Base-by-base conservation (phyloP, 2,113 vertebrate species). In the Ameiurus melas region DNA sequence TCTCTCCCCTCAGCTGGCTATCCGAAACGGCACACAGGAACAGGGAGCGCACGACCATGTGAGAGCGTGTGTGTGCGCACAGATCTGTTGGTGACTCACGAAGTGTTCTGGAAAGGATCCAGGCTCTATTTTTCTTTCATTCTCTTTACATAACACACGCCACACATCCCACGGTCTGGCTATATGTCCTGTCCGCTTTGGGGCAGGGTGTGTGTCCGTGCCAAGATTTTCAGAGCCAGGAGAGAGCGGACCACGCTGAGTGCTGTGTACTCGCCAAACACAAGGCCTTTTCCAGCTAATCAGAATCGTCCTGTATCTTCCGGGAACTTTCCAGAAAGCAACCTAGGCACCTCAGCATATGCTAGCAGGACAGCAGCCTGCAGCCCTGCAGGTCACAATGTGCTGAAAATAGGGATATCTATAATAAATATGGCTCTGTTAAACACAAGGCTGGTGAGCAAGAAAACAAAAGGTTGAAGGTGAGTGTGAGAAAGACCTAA, bases 41-140 rank as follows among this genome's bases (percentile, higher is more conserved):
- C 92, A 91, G 92, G 93, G 90, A 92, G 92, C 92, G 91, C 93
- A 92, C 92, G 89, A 90, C 58, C 62, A 8, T 20, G 55, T 84
- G 73, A 64, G 39, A 91, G 91, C 62, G 73, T 68, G 51, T 71
- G 73, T 77, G 75, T 87, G 71, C 90, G 90, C 88, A 91, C 91
- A 90, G 55, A 73, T 39, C 90, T 90, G 88, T 91, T 83, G 91
- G 93, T 95, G 94, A 95, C 93, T 95, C 94, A 94, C 88, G 89
- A 91, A 91, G 91, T 86, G 93, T 92, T 88, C 93, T 95, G 95
- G 94, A 94, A 94, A 89, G 53, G 9, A 53, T 92, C 95, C 94
- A 96, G 90, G 91, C 92, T 92, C 93, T 95, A 94, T 95, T 95
- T 95, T 95, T 94, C 94, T 94, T 92, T 93, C 93, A 90, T 93